Evolutionary conservation across 2,113 vertebrate species (phyloP).

Genomic region (Leptobrachium leishanense): DNA sequence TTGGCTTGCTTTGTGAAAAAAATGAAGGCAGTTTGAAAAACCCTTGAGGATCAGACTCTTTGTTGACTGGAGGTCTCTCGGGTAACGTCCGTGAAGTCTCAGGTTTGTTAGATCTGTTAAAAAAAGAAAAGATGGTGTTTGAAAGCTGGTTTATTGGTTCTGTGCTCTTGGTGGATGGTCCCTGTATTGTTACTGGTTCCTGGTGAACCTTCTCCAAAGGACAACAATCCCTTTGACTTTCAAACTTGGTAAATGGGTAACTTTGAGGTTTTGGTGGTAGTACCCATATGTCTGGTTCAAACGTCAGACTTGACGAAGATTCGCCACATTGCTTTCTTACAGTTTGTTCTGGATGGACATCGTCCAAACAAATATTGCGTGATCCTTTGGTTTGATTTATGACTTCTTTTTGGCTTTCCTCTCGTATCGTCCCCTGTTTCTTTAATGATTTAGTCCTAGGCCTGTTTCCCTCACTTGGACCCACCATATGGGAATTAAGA

Average conservation of each 20-base stretch:
- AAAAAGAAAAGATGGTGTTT: slow-evolving; percentile 76
- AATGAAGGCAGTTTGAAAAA: slow-evolving; percentile 78
- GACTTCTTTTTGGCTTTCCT: neutral
- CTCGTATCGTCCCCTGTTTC: slow-evolving; percentile 27
- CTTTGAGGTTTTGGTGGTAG: neutral
- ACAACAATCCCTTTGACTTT: neutral
- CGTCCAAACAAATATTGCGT: neutral
- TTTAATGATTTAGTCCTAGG: slow-evolving; percentile 2
- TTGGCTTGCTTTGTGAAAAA: slow-evolving; percentile 65
- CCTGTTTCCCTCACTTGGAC: neutral
- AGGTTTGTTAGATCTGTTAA: slow-evolving; percentile 65
- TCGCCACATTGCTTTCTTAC: neutral
- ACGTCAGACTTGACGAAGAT: neutral
- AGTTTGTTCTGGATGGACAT: neutral
- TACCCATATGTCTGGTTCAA: no score
- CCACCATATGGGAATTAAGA: neutral
- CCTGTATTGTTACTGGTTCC: slow-evolving; percentile 60
- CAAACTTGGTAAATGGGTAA: neutral
- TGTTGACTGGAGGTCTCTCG: slow-evolving; percentile 46
- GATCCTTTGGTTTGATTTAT: no score
- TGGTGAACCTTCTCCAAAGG: slow-evolving; percentile 28
- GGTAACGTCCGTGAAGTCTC: slow-evolving; percentile 53
- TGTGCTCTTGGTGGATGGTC: slow-evolving; percentile 57
- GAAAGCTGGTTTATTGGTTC: slow-evolving; percentile 59
- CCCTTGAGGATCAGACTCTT: slow-evolving; percentile 66